Base-by-base conservation (phyloP, 2,888 invertebrate genomes). In the Apamea crenata region DNA sequence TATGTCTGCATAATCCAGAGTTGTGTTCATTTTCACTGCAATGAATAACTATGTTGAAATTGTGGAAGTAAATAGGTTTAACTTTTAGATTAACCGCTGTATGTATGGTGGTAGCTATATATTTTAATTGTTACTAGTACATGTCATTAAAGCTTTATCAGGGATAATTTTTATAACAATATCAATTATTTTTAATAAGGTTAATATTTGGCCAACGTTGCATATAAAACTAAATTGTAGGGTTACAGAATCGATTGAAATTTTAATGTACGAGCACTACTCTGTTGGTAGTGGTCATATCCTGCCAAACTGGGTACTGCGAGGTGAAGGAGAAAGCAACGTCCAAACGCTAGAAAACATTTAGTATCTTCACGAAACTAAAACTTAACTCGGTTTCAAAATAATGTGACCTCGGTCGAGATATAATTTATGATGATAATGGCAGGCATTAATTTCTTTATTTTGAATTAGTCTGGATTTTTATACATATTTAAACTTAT, bases 101-200 rank as follows among this genome's bases (percentile, higher is more conserved):
- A 18, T 36, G 1, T 36, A 40, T 32, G 3, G 32, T 56, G 40
- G 32, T 44, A 14, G 40, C 2, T 18, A 10, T 47, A 76, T 36
- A 25, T 29, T 74, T 10, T 18, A 32, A 32, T 10, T 77, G 6
- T 32, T 4, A 47, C 6, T 77, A n/a, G 32, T 77, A 77, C 10
- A 74, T 25, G 29, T 53, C 40, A 78, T 77, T 44, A 53, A 18
- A 32, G 12, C n/a, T 21, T 53, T 44, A 32, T 44, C 21, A 32
- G 16, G 1, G 12, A 32, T n/a, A 36, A 66, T 2, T 63, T 61
- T 36, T 61, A 25, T 50, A 40, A 32, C 12, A 50, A 8, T 63
- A 29, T 50, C 14, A 66, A 79, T 79, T 79, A 56, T 53, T 44
- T 78, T 79, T 78, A 77, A 78, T 65, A 53, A 53, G 10, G 10